These are phyloP conservation scores for Cydia fagiglandana DNA, from an alignment of 1,140 invertebrate genomes.

Conservation along the genomic window DNA sequence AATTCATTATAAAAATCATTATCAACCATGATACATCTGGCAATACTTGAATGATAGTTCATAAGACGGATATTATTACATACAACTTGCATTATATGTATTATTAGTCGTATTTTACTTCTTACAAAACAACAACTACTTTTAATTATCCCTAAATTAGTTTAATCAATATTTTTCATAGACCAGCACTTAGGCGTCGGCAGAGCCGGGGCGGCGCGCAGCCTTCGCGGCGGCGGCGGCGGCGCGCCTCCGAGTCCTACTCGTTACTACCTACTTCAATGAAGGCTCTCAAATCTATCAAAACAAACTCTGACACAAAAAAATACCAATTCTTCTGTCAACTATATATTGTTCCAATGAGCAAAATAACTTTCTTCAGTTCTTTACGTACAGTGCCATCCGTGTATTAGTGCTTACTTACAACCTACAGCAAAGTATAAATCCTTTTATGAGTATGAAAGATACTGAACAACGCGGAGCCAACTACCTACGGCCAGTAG, in stretches of 20 bases:
- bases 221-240: slow-evolving; percentile 33
- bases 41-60: slow-evolving; percentile 66
- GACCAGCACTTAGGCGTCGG: slow-evolving; percentile 51
- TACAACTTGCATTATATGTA: slow-evolving; percentile 73
- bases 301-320: slow-evolving; percentile 51
- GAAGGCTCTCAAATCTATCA: slow-evolving; percentile 50
- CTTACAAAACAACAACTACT: slow-evolving; percentile 78
- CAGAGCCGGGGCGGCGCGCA: slow-evolving; percentile 39
- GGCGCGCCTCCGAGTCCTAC: slow-evolving; percentile 28
- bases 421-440: slow-evolving; percentile 20
- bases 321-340: slow-evolving; percentile 40
- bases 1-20: slow-evolving; percentile 76
- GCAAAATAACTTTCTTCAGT: slow-evolving; percentile 39
- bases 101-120: slow-evolving; percentile 66
- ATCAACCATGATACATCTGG: slow-evolving; percentile 68
- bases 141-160: slow-evolving; percentile 65
- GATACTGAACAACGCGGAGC: background rate
- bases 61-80: slow-evolving; percentile 78
- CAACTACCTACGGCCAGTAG: background rate
- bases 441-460: slow-evolving; percentile 10
- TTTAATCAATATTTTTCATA: slow-evolving; percentile 56
- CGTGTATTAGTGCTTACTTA: slow-evolving; percentile 25
- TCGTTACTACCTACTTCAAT: slow-evolving; percentile 26
- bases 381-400: slow-evolving; percentile 35
- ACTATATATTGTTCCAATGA: slow-evolving; percentile 42